Evolutionary conservation across 2,797 vertebrate genomes (phyloP).

Genomic region (Sebastes jordani): DNA sequence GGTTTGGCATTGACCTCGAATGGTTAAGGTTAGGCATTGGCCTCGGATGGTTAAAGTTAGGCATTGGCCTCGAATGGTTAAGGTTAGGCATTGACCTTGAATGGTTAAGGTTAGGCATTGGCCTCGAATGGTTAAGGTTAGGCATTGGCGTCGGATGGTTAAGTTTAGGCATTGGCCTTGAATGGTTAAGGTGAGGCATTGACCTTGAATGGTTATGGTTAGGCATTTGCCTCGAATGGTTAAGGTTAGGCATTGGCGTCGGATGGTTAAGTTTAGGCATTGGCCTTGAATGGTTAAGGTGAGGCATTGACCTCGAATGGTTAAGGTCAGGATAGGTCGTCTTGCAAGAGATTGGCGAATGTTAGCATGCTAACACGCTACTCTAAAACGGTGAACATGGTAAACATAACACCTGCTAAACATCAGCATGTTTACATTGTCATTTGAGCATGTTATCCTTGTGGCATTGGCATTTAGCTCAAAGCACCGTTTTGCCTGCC

Average conservation of each 20-base stretch:
- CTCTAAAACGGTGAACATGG: neutral
- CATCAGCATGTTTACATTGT: neutral
- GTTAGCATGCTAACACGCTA: neutral
- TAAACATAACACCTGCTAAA: neutral
- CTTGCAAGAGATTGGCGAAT: neutral
- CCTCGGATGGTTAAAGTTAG: rapidly evolving
- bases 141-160: rapidly evolving
- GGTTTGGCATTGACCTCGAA: rapidly evolving
- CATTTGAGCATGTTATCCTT: neutral
- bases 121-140: rapidly evolving
- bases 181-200: too few relatives aligned
- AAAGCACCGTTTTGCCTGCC: neutral
- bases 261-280: neutral
- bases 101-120: too few relatives aligned
- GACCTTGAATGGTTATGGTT: too few relatives aligned
- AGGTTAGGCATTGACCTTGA: rapidly evolving
- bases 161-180: rapidly evolving
- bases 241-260: rapidly evolving
- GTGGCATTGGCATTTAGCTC: neutral
- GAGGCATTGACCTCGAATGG: too few relatives aligned
- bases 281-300: too few relatives aligned
- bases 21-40: too few relatives aligned
- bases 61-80: rapidly evolving
- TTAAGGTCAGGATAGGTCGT: neutral
- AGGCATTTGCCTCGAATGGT: too few relatives aligned